Evolutionary conservation across 2,888 invertebrate species (phyloP), one percentile per base, ranked within the genome.

Genomic region (Steinernema hermaphroditum): DNA sequence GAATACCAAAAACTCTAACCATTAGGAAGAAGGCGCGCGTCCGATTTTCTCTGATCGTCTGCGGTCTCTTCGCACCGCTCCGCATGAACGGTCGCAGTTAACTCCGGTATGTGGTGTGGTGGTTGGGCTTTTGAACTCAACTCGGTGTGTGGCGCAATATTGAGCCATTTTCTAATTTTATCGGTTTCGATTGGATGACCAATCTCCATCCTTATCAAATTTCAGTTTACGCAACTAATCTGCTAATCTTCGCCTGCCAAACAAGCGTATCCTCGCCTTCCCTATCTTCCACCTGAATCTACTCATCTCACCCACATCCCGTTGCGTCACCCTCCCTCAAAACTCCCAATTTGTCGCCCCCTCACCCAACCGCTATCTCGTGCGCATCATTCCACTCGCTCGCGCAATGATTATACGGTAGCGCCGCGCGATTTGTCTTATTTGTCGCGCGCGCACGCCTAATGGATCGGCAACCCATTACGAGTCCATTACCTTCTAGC

Each of bases 401-500:
- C 50, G 50, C 46, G 24, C 29, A 9, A 62, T n/a, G 62, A 62
- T 62, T 62, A 62, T 62, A 62, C 62, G 62, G 62, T 62, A 62
- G 62, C 62, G 27, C 62, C 37, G n/a, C n/a, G n/a, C 54, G 62
- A 62, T 62, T 62, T 62, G 62, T 34, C 62, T 62, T 32, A 32
- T 27, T 37, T 37, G 27, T 62, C 62, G 62, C 27, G 50, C 50
- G 50, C 27, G 29, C 62, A 16, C 62, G 27, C 62, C 34, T 62
- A 34, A 29, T 62, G 29, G 62, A 62, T 37, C 37, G 6, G 12
- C 9, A 12, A 27, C 62, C 62, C 62, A 62, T 62, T 62, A 62
- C 27, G 62, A 62, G 62, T 62, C 62, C 62, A 62, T 62, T 62
- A 62, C 62, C 62, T 62, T 27, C n/a, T 34, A 46, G 46, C 46